A percentile compares a stretch with the other conserved stretches of the same genome.
Conservation (phyloP, 2,888 invertebrate species). For the Coelinius sp. region DNA sequence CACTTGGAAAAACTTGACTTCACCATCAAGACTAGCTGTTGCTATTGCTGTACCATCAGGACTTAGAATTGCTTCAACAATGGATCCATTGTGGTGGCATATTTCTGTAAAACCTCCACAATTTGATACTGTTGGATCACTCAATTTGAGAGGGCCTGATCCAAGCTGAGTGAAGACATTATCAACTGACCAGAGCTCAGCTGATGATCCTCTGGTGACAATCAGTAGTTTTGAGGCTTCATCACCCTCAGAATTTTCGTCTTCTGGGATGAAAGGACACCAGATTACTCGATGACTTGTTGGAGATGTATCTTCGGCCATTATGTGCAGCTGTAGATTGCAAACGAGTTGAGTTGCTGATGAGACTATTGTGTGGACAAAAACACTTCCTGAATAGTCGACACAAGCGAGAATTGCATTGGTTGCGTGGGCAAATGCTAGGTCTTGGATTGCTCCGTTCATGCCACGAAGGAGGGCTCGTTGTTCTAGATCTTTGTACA, state of each 20-base stretch:
- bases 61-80: conserved; percentile 91
- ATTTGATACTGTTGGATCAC: conserved; percentile 58
- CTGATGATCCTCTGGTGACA: conserved; percentile 83
- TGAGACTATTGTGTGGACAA: conserved; percentile 84
- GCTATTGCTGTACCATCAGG: conserved; percentile 96
- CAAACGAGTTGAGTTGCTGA: conserved; percentile 70
- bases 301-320: conserved; percentile 70
- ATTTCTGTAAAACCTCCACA: conserved; percentile 72
- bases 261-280: conserved; percentile 91
- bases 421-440: conserved; percentile 89
- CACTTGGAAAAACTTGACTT: conserved; percentile 93
- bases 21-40: conserved; percentile 89
- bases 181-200: conserved; percentile 69
- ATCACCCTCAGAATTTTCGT: conserved; percentile 73
- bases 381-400: conserved; percentile 87
- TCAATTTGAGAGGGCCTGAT: conserved; percentile 56
- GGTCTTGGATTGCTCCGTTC: conserved; percentile 89
- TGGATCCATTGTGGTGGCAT: conserved; percentile 75
- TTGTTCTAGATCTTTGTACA: conserved; percentile 82
- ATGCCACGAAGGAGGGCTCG: conserved; percentile 89
- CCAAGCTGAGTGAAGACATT: conserved; percentile 57
- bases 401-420: conserved; percentile 88
- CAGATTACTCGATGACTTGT: conserved; percentile 85
- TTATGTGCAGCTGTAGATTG: conserved; percentile 76
- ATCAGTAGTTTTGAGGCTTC: conserved; percentile 85